These are phyloP conservation scores for Ceuthmochares aereus DNA, from an alignment of 2,113 vertebrate species.

Conservation along the genomic window DNA sequence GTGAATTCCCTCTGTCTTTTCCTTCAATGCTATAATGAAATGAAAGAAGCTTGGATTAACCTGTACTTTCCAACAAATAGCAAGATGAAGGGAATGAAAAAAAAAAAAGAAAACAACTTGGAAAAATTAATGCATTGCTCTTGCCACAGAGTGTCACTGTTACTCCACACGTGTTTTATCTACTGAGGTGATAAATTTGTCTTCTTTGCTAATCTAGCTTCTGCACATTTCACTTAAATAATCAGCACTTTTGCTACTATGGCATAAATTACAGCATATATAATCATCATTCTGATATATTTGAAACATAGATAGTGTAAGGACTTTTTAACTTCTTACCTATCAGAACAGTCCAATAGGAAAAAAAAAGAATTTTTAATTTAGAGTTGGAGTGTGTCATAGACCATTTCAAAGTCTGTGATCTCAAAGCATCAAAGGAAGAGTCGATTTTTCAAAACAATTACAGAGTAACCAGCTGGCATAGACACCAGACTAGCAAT, in stretches of 20 bases:
- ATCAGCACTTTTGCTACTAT: neutral
- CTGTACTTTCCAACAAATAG: neutral
- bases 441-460: neutral
- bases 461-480: neutral
- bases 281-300: neutral
- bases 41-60: neutral
- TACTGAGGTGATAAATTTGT: neutral
- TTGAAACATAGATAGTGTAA: neutral
- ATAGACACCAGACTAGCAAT: neutral
- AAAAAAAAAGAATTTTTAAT: neutral
- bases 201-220: neutral
- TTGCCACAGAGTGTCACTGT: conserved; percentile 75
- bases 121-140: neutral
- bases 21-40: neutral
- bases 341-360: neutral
- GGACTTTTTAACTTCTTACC: neutral
- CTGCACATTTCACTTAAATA: neutral
- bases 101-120: neutral
- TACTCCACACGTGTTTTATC: neutral
- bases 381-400: neutral
- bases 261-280: neutral
- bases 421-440: neutral
- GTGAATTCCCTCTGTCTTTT: conserved; percentile 16
- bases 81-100: neutral
- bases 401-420: neutral